phyloP scores from a whole-genome alignment of 2,888 invertebrate species.

The Acleris emargana region DNA sequence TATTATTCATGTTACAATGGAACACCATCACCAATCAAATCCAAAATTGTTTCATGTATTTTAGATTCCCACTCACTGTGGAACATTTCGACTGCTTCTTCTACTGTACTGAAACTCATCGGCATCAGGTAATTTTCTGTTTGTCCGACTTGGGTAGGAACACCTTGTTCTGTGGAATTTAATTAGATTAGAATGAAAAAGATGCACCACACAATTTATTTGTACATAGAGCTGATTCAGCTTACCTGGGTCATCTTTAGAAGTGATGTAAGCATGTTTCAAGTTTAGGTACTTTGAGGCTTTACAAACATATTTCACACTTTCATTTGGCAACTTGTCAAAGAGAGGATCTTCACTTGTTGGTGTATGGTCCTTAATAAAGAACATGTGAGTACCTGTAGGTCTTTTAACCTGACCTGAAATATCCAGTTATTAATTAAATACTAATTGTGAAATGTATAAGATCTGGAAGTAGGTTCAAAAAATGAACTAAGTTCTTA shows the following conservation, averaged over 20 bases:
- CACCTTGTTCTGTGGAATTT: constrained; percentile 49
- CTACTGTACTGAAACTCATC: constrained; percentile 58
- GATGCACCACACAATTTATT: not conserved
- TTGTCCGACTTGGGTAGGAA: constrained; percentile 46
- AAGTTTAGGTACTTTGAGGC: constrained; percentile 87
- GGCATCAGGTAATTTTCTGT: constrained; percentile 54
- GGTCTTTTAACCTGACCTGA: constrained; percentile 87
- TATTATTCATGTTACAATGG: constrained; percentile 21
- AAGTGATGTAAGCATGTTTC: constrained; percentile 86
- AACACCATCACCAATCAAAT: constrained; percentile 3
- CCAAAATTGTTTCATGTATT: constrained; percentile 8
- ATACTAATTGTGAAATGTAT: not conserved
- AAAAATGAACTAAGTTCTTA: not conserved
- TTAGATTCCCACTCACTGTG: constrained; percentile 45
- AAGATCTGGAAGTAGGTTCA: not conserved
- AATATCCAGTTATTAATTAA: not conserved
- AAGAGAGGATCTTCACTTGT: constrained; percentile 76
- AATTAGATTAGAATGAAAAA: constrained; percentile 17
- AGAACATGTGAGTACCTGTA: constrained; percentile 89
- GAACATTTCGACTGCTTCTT: constrained; percentile 67
- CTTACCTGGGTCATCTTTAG: constrained; percentile 62
- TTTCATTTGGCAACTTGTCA: constrained; percentile 82
- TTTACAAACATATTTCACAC: constrained; percentile 84
- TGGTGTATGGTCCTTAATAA: constrained; percentile 84
- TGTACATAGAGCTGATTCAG: constrained; percentile 10